phyloP scores from a whole-genome alignment of 2,888 invertebrate species.

The Caenorhabditis panamensis region DNA sequence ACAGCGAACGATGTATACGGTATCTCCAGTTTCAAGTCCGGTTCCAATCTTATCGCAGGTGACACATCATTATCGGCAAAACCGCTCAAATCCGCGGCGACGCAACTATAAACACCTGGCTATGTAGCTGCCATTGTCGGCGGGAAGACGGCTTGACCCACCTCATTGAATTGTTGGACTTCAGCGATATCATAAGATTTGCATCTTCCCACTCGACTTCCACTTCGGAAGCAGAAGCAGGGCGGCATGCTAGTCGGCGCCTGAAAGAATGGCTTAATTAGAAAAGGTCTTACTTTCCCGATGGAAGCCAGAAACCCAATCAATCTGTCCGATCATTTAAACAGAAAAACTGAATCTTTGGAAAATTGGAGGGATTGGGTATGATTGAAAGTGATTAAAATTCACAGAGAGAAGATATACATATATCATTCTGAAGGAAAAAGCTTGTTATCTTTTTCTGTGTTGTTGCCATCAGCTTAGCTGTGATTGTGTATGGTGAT shows the following conservation, averaged over 20 bases:
- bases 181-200: constrained; percentile 19
- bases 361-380: not conserved
- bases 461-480: not conserved
- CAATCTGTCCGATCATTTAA: too few species aligned
- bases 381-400: constrained; percentile 4
- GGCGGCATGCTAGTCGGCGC: constrained; percentile 43
- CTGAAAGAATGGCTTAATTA: constrained; percentile 13
- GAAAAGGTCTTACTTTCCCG: not conserved
- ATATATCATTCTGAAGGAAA: constrained; percentile 15
- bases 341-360: too few species aligned
- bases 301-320: not conserved
- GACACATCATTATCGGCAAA: constrained; percentile 34
- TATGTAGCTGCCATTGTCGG: constrained; percentile 4
- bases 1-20: constrained; percentile 43
- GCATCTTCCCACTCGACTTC: constrained; percentile 47
- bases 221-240: constrained; percentile 26
- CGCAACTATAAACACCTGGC: constrained; percentile 48
- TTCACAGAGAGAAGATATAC: constrained; percentile 2
- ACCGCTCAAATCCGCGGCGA: constrained; percentile 44
- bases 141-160: constrained; percentile 33
- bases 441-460: constrained; percentile 36
- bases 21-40: constrained; percentile 43
- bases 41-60: constrained; percentile 42
- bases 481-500: constrained; percentile 25
- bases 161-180: constrained; percentile 29